These are phyloP conservation scores for Poecilia gillii DNA, from an alignment of 2,797 vertebrate species.

Conservation along the genomic window DNA sequence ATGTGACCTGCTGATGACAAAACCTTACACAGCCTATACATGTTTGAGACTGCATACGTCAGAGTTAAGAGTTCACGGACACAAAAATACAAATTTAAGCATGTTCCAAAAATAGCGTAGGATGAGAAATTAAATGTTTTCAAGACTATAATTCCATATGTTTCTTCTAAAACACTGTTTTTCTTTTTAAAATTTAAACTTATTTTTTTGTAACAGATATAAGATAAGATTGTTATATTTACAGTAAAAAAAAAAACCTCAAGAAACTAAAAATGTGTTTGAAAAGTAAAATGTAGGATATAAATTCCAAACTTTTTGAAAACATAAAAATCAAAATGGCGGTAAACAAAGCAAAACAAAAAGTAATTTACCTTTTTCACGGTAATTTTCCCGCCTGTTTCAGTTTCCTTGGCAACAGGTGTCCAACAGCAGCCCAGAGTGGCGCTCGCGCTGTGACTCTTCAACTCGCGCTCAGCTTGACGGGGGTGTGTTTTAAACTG, in stretches of 20 bases:
- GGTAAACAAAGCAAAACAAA: background rate
- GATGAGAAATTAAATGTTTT: background rate
- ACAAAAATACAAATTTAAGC: background rate
- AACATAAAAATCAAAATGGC: background rate
- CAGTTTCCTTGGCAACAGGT: conserved; percentile 42
- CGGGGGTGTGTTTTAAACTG: background rate
- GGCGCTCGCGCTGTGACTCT: conserved; percentile 13
- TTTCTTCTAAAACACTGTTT: background rate
- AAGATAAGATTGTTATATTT: background rate
- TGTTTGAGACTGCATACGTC: background rate
- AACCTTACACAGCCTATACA: conserved; percentile 1
- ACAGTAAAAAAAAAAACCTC: background rate
- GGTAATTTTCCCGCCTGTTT: conserved; percentile 6
- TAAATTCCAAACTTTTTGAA: background rate
- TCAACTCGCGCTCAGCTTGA: background rate
- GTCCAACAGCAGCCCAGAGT: conserved; percentile 29
- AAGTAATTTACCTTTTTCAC: conserved; percentile 22
- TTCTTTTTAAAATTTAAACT: background rate
- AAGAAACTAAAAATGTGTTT: background rate
- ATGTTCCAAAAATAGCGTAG: background rate
- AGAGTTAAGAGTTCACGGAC: background rate
- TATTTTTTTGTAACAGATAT: background rate
- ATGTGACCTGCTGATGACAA: conserved; percentile 16
- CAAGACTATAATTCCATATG: no score
- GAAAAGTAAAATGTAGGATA: background rate